phyloP scores from a whole-genome alignment of 2,888 invertebrate species.

The Catocala nupta region DNA sequence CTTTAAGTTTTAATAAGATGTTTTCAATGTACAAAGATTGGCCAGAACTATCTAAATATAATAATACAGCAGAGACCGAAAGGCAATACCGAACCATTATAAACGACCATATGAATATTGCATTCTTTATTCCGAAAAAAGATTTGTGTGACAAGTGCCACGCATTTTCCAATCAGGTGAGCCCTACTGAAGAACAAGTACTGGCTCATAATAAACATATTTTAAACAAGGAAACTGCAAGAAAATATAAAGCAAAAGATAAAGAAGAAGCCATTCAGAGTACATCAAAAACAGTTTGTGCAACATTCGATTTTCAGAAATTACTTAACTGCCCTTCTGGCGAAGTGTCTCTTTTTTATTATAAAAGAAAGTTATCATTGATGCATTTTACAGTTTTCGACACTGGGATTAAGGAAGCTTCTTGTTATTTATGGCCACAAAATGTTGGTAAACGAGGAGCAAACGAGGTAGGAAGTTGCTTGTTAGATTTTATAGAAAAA shows the following conservation, averaged over 20 bases:
- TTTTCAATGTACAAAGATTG: conserved; percentile 36
- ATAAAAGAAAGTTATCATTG: conserved; percentile 28
- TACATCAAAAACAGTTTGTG: conserved; percentile 10
- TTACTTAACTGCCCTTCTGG: conserved; percentile 29
- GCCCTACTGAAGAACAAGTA: conserved; percentile 6
- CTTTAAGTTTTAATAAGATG: conserved; percentile 25
- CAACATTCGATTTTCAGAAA: conserved; percentile 34
- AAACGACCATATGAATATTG: conserved; percentile 21
- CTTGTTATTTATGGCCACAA: conserved; percentile 32
- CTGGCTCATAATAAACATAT: conserved; percentile 10
- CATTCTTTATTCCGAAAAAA: conserved; percentile 15
- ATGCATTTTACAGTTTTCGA: conserved; percentile 30
- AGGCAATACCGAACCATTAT: conserved; percentile 28
- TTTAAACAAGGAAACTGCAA: conserved; percentile 12
- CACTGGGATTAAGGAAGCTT: conserved; percentile 17
- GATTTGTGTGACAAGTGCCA: conserved; percentile 24
- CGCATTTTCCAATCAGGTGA: conserved; percentile 9
- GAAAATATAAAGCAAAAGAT: conserved; percentile 18
- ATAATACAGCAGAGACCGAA: conserved; percentile 22
- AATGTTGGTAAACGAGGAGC: conserved; percentile 23
- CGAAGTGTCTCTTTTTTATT: conserved; percentile 33
- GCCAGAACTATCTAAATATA: conserved; percentile 19
- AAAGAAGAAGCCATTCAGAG: conserved; percentile 15
- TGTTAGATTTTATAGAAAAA: conserved; percentile 14
- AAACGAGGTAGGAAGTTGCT: conserved; percentile 16